Evolutionary conservation across 2,888 invertebrate species (phyloP).

Genomic region (Agonopterix arenella): DNA sequence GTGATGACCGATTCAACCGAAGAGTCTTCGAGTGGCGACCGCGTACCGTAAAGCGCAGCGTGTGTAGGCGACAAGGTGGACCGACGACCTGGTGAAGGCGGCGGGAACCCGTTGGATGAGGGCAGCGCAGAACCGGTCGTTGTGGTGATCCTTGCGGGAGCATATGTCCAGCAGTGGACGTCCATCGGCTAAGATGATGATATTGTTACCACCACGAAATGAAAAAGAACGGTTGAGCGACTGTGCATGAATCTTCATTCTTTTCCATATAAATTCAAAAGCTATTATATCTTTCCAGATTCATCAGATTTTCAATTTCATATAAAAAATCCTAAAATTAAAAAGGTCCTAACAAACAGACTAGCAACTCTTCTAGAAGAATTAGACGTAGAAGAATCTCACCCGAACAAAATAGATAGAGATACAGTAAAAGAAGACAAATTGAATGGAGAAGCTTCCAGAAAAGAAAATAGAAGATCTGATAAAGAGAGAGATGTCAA

Average conservation of each 20-base stretch:
- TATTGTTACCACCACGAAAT: too few species aligned
- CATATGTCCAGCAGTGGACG: too few species aligned
- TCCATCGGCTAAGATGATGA: too few species aligned
- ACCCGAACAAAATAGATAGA: constrained; percentile 6
- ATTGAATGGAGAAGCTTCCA: not conserved
- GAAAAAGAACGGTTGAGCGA: not conserved
- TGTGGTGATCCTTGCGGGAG: too few species aligned
- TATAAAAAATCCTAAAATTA: constrained; percentile 42
- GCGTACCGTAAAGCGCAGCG: too few species aligned
- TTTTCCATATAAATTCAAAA: not conserved
- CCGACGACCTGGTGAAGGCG: too few species aligned
- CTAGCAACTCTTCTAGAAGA: constrained; percentile 44
- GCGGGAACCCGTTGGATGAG: too few species aligned
- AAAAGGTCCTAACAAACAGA: constrained; percentile 38
- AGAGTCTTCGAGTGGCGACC: too few species aligned
- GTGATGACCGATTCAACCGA: too few species aligned
- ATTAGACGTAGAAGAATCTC: constrained; percentile 32
- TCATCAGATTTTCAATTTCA: constrained; percentile 30
- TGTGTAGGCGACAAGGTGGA: too few species aligned
- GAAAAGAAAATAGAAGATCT: not conserved
- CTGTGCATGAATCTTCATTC: not conserved
- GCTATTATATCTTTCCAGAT: constrained; percentile 26
- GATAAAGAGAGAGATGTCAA: constrained; percentile 4
- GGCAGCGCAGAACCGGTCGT: too few species aligned
- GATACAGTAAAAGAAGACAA: constrained; percentile 1